A percentile compares a stretch with the other conserved stretches of the same genome.
Evolutionary conservation across 2,888 invertebrate species (phyloP).

Genomic region (Sylvicola cinctus): DNA sequence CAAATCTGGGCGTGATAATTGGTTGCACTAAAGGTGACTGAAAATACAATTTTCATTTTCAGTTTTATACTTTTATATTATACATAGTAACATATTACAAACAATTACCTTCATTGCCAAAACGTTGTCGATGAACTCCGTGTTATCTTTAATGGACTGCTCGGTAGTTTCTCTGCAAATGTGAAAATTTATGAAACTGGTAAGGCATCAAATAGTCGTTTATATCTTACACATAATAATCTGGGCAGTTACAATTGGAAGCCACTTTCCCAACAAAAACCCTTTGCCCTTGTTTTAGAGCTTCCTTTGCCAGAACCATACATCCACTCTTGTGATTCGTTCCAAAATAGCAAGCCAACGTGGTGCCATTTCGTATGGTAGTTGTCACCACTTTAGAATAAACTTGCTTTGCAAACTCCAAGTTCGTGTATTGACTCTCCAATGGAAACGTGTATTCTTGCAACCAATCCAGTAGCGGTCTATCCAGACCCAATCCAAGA

Average conservation of each 20-base stretch:
- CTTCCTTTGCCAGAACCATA: conserved; percentile 45
- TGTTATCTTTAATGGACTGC: conserved; percentile 37
- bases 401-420: conserved; percentile 42
- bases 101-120: conserved; percentile 17
- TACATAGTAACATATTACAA: neutral
- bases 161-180: conserved; percentile 40
- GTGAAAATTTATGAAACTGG: conserved; percentile 27
- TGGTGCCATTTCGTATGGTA: conserved; percentile 59
- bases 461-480: conserved; percentile 66
- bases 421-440: conserved; percentile 49
- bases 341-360: conserved; percentile 75
- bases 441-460: conserved; percentile 67
- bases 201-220: conserved; percentile 2
- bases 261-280: conserved; percentile 70
- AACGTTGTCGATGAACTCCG: conserved; percentile 39
- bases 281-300: conserved; percentile 46
- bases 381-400: conserved; percentile 63
- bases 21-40: conserved; percentile 52
- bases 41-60: conserved; percentile 12
- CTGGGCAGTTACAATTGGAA: conserved; percentile 20
- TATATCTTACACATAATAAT: conserved; percentile 19
- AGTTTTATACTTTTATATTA: conserved; percentile 1
- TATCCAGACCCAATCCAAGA: conserved; percentile 61
- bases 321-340: conserved; percentile 54
- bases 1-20: conserved; percentile 70